Conservation (phyloP, 2,797 vertebrate genomes). For the Peromyscus aztecus region DNA sequence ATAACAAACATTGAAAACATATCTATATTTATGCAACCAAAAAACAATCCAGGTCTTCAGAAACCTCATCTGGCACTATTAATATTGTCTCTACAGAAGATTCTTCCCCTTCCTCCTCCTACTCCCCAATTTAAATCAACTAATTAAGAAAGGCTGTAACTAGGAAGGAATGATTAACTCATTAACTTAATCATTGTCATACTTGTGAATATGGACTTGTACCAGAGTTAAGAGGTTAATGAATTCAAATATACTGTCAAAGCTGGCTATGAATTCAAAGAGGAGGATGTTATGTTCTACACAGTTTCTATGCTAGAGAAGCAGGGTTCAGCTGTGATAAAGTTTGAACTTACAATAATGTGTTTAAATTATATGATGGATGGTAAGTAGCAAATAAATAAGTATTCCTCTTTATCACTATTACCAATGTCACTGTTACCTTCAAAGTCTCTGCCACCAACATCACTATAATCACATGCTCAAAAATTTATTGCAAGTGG, state of each 20-base stretch:
- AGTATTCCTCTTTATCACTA: background rate
- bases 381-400: conserved; percentile 9
- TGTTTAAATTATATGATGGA: conserved; percentile 25
- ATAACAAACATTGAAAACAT: conserved; percentile 70
- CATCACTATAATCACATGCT: background rate
- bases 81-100: conserved; percentile 64
- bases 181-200: conserved; percentile 68
- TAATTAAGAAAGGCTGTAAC: conserved; percentile 81
- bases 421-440: background rate
- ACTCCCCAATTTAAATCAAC: conserved; percentile 79
- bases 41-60: conserved; percentile 49
- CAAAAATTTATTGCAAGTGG: background rate
- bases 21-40: conserved; percentile 64
- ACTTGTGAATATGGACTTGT: conserved; percentile 74
- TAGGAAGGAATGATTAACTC: conserved; percentile 74
- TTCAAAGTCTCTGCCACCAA: background rate
- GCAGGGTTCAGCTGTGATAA: conserved; percentile 5
- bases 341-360: background rate
- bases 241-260: conserved; percentile 74
- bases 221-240: conserved; percentile 76
- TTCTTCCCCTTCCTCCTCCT: conserved; percentile 55
- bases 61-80: conserved; percentile 66
- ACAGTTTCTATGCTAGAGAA: conserved; percentile 30
- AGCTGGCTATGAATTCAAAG: conserved; percentile 71
- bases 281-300: conserved; percentile 37